Evolutionary conservation across 2,888 invertebrate genomes (phyloP).

Genomic region (Cantharis flavilabris): DNA sequence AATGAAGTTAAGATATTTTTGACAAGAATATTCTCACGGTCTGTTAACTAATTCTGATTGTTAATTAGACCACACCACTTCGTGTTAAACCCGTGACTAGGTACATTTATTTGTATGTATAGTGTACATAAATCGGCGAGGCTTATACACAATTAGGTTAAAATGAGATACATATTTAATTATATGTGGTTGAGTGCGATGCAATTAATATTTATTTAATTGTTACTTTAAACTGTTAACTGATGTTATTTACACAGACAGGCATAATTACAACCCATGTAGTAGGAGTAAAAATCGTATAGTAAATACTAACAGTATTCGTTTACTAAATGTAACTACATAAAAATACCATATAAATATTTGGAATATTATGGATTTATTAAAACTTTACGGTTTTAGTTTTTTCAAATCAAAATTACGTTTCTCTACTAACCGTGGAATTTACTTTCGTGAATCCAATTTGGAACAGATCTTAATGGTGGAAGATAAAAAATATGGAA

Average conservation of each 20-base stretch:
- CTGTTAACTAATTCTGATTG: constrained; percentile 28
- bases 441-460: background rate
- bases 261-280: background rate
- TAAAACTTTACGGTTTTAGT: background rate
- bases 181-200: constrained; percentile 13
- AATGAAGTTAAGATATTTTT: constrained; percentile 12
- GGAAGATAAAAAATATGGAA: background rate
- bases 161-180: constrained; percentile 31
- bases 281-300: background rate
- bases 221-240: background rate
- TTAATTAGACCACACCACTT: constrained; percentile 31
- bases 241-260: background rate
- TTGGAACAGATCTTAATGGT: background rate
- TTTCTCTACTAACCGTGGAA: background rate
- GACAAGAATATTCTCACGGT: constrained; percentile 29
- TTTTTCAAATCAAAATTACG: background rate
- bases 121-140: constrained; percentile 11
- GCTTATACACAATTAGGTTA: constrained; percentile 29
- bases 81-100: constrained; percentile 26
- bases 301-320: background rate
- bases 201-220: constrained; percentile 26
- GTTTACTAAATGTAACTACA: background rate
- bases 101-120: background rate
- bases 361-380: background rate
- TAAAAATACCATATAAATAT: background rate